These are phyloP conservation scores for Philereme transversata DNA, from an alignment of 2,888 invertebrate genomes.

Conservation along the genomic window DNA sequence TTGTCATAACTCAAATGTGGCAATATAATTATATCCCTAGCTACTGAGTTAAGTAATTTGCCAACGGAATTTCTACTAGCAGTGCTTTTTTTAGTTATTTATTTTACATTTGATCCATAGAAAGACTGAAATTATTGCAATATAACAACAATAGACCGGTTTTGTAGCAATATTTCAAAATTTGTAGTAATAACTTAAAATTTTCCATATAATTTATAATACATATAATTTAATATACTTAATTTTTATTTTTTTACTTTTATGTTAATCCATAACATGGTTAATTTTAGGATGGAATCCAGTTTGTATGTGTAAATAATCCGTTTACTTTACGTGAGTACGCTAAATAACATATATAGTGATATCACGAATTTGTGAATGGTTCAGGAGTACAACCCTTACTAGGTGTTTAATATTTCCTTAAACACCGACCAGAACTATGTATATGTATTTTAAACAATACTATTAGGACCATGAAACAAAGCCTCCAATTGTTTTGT, in stretches of 20 bases:
- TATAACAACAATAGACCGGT: slow-evolving; percentile 11
- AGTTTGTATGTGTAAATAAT: no score
- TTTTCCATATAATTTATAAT: no score
- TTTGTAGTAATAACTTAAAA: neutral
- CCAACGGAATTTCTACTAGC: neutral
- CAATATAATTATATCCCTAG: slow-evolving; percentile 23
- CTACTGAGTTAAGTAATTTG: slow-evolving; percentile 12
- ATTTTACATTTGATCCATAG: neutral
- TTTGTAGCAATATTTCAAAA: slow-evolving; percentile 7
- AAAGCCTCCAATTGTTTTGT: slow-evolving; percentile 54
- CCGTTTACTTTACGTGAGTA: no score
- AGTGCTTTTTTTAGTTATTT: neutral
- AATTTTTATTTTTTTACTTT: no score
- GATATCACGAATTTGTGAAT: neutral
- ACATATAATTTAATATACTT: no score
- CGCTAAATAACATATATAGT: no score
- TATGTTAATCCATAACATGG: no score
- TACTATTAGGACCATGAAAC: neutral
- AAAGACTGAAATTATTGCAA: slow-evolving; percentile 8
- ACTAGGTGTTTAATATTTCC: neutral
- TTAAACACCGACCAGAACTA: neutral
- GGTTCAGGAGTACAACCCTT: neutral
- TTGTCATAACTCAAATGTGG: slow-evolving; percentile 26
- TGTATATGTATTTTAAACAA: neutral
- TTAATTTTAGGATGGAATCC: no score